Base-by-base conservation (phyloP, 2,888 invertebrate genomes). In the Drosophila nigricruria region DNA sequence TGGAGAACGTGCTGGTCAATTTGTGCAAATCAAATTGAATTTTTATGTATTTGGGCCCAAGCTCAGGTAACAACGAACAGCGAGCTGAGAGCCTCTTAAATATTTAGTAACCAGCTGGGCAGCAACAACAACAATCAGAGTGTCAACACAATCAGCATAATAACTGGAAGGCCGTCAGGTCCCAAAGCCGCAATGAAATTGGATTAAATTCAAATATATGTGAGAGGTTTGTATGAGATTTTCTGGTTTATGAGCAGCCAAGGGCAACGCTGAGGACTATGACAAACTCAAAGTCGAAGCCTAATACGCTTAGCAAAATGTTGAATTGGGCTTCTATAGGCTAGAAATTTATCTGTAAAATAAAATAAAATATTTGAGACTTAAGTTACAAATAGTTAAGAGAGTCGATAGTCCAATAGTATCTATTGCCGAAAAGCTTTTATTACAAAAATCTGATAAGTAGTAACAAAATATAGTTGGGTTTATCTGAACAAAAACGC, bases 111-210 rank as follows among this genome's bases (percentile, higher is more conserved):
- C 50, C 61, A 64, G 68, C 43, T 65, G 16, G 36, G 52, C 77
- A 49, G 64, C 65, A 82, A 73, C 54, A 74, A 81, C 67, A 82
- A 71, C 54, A 74, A 81, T 68, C 40, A 61, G 64, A 65, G 72
- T 84, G 88, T 84, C 82, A 83, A 87, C 82, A 84, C 79, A 87
- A 84, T 79, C 82, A 84, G 76, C 85, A 79, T 84, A 84, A 79
- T 76, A 84, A 76, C 68, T 52, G 76, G 76, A 76, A 66, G 82
- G 73, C 61, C 20, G 12, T 40, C 25, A 18, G 30, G 5, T 25
- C 62, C 59, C 34, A 38, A 58, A 56, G 56, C 79, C 70, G 66
- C 73, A 77, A 81, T 86, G 73, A 83, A 88, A 78, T 76, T 86
- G 86, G 83, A 88, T 86, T 80, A 88, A 83, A 78, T 74, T 66